These are phyloP conservation scores for Colaptes auratus DNA, from an alignment of 2,113 vertebrate genomes.

Conservation along the genomic window DNA sequence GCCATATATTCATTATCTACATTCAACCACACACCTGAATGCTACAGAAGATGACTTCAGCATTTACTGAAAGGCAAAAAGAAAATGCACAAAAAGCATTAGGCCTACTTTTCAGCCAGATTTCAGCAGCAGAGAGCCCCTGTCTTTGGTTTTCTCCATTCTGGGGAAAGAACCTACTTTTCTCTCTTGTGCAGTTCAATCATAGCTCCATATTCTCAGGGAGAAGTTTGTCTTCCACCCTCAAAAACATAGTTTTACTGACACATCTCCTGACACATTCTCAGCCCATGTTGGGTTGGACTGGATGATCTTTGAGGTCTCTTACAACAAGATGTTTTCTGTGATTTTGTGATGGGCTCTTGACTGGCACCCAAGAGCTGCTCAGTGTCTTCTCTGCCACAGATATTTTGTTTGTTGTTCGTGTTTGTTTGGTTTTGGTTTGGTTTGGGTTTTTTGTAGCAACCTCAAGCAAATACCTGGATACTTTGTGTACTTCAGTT, in stretches of 20 bases:
- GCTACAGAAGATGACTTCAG: neutral
- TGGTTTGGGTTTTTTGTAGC: neutral
- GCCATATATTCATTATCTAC: neutral
- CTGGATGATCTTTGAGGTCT: no score
- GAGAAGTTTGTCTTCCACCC: neutral
- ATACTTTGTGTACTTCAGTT: neutral
- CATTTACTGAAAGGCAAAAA: neutral
- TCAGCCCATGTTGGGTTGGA: fast-evolving
- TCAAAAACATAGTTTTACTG: neutral
- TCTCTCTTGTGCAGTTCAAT: neutral
- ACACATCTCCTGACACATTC: neutral
- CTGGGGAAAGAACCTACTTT: neutral
- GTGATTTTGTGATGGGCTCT: neutral
- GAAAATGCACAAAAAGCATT: neutral
- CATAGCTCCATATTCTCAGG: neutral
- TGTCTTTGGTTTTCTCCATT: neutral
- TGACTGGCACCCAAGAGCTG: neutral
- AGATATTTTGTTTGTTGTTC: no score
- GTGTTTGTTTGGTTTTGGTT: no score
- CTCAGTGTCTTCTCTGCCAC: neutral
- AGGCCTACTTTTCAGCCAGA: neutral
- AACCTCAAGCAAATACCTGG: neutral
- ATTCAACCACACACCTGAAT: neutral
- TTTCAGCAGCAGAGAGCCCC: neutral
- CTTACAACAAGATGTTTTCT: no score